Conservation (phyloP, 1,140 invertebrate genomes). For the Tetraneura akinire region DNA sequence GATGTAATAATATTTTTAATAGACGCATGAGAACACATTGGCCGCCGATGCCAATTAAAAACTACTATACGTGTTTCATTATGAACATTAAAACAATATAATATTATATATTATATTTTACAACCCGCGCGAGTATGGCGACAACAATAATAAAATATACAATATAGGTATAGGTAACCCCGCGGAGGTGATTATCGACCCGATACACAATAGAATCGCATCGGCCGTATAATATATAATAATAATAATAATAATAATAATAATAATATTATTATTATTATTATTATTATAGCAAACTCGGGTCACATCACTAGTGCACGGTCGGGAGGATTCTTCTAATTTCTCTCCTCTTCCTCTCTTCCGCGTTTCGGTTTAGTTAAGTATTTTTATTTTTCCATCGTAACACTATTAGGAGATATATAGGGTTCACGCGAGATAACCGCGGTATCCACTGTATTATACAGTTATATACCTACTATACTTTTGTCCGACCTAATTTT, state of each 20-base stretch:
- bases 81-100: constrained; percentile 30
- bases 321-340: constrained; percentile 5
- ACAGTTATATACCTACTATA: background rate
- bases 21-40: background rate
- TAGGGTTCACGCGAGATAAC: too few relatives aligned
- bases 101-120: background rate
- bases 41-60: constrained; percentile 27
- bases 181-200: constrained; percentile 30
- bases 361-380: too few relatives aligned
- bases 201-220: constrained; percentile 36
- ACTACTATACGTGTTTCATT: background rate
- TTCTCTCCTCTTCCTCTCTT: background rate
- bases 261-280: too few relatives aligned
- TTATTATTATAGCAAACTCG: background rate
- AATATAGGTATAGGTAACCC: constrained; percentile 14
- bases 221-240: background rate
- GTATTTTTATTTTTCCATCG: background rate
- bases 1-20: background rate
- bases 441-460: too few relatives aligned
- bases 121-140: background rate
- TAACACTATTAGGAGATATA: too few relatives aligned
- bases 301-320: constrained; percentile 15
- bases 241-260: too few relatives aligned
- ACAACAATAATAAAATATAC: constrained; percentile 23
- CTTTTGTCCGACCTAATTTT: constrained; percentile 18